Base-by-base conservation (phyloP, 2,888 invertebrate species). In the Choristoneura rosaceana region DNA sequence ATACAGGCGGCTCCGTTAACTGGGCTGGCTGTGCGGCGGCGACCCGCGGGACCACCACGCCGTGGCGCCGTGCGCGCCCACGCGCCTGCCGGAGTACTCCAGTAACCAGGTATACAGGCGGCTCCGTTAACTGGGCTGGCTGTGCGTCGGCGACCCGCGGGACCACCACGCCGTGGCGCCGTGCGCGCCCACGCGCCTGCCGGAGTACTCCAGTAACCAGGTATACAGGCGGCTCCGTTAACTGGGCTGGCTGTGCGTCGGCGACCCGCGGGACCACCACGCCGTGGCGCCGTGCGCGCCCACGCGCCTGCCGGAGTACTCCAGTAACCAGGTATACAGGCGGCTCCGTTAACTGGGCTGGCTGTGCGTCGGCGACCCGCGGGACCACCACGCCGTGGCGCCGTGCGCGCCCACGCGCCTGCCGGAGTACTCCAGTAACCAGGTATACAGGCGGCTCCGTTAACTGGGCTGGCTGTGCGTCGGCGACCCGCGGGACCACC, bases 111-210 rank as follows among this genome's bases (percentile, higher is more conserved):
- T 74, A 34, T 3, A 4, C 34, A 34, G 34, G 34, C 34, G 4
- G 4, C 4, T 3, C 34, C 4, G 34, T 34, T 4, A 34, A 34
- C 34, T 34, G 50, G n/a, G 50, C 50, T 50, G 50, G 50, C 9
- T 50, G 45, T 99, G n/a, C 45, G 14, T 45, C 63, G 99, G 98
- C 0, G 98, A 99, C 92, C 97, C 98, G 0, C 97, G 99, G 82
- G 99, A 99, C 91, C 99, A 99, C 91, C 99, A 99, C 90, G 96
- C 97, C 12, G 98, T 99, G 0, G 97, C 98, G 87, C 98, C 99
- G 0, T 99, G 99, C 90, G 99, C 99, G 12, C 99, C 99, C 0
- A 97, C 99, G 76, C 97, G 99, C 85, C 95, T 99, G 74, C 99
- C 99, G 0, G 99, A 99, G 90, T 99, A 98, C 92, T 98, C 99